A percentile compares a stretch with the other conserved stretches of the same genome.
Evolutionary conservation across 2,888 invertebrate species (phyloP).

Genomic region (Deilephila elpenor): DNA sequence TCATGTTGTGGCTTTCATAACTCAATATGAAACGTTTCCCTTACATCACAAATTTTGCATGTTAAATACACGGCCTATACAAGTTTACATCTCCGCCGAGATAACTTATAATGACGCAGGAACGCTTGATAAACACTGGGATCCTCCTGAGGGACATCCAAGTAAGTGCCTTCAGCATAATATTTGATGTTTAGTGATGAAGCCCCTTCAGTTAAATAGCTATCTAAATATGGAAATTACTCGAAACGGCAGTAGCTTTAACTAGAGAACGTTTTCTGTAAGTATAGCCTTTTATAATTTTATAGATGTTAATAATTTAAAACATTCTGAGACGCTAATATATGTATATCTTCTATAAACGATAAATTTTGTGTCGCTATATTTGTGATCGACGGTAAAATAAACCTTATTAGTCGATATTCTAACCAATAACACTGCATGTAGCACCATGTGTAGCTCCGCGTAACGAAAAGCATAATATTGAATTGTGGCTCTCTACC

Average conservation of each 20-base stretch:
- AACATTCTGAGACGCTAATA: too few relatives aligned
- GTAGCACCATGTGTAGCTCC: background rate
- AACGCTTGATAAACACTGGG: constrained; percentile 23
- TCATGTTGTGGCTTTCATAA: background rate
- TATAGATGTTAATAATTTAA: too few relatives aligned
- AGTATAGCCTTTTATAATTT: background rate
- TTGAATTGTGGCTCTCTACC: background rate
- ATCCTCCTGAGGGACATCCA: background rate
- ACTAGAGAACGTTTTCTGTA: background rate
- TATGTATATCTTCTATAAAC: too few relatives aligned
- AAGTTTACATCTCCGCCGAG: constrained; percentile 18
- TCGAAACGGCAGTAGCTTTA: background rate
- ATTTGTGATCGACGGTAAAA: too few relatives aligned
- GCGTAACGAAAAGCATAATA: background rate
- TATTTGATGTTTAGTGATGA: constrained; percentile 15
- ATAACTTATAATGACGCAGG: constrained; percentile 14
- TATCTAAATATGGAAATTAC: constrained; percentile 1
- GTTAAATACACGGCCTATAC: background rate
- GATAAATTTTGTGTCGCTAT: too few relatives aligned
- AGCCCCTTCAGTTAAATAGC: background rate
- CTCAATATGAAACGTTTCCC: background rate
- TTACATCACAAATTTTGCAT: background rate
- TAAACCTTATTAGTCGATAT: too few relatives aligned
- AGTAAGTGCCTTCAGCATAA: constrained; percentile 18
- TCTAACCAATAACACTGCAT: too few relatives aligned